phyloP scores from a whole-genome alignment of 2,113 vertebrate species.

The Tauraco erythrolophus region DNA sequence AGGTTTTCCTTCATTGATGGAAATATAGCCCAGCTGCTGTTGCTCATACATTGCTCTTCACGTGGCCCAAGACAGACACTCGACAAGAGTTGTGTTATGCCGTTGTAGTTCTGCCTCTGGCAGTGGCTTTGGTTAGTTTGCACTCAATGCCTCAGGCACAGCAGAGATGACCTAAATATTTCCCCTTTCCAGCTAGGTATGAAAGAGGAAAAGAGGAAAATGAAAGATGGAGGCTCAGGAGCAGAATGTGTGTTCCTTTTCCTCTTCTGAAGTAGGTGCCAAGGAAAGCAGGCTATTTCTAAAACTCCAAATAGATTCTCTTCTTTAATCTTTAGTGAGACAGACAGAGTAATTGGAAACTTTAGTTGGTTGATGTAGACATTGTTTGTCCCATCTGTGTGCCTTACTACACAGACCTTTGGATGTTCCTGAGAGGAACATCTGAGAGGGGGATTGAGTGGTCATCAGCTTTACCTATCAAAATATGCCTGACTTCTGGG shows the following conservation, averaged over 20 bases:
- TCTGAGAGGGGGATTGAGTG: too few relatives aligned
- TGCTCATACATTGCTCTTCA: not conserved
- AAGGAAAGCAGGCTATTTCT: not conserved
- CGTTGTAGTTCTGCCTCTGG: not conserved
- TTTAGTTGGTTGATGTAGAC: not conserved
- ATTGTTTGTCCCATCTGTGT: not conserved
- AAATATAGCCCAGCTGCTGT: not conserved
- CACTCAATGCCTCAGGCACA: not conserved
- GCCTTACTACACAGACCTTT: not conserved
- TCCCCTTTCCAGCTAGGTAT: not conserved
- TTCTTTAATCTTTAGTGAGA: not conserved
- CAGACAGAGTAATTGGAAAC: fast-evolving
- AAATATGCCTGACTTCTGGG: not conserved
- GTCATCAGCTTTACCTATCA: not conserved
- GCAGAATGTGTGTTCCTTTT: not conserved
- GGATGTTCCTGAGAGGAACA: not conserved
- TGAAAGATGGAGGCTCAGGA: not conserved
- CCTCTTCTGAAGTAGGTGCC: not conserved
- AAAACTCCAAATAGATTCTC: not conserved
- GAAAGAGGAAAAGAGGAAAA: not conserved
- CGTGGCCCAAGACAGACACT: fast-evolving
- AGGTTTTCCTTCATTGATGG: not conserved
- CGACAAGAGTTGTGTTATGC: not conserved
- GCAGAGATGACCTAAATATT: not conserved
- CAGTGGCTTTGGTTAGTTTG: not conserved